These are phyloP conservation scores for Pentalonia nigronervosa DNA, from an alignment of 1,140 invertebrate genomes.

Conservation along the genomic window DNA sequence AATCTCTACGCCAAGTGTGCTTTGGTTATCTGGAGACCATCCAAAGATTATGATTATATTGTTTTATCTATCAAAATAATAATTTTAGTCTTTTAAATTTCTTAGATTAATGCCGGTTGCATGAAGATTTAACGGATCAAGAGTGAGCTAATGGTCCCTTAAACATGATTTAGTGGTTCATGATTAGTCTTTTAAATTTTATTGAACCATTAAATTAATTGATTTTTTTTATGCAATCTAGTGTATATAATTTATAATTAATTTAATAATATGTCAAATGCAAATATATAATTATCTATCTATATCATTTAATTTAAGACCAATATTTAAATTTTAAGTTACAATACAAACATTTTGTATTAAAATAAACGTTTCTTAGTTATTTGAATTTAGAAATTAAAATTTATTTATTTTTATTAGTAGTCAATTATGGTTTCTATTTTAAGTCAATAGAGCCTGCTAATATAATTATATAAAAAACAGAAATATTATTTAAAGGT, in stretches of 20 bases:
- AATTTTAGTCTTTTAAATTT: neutral
- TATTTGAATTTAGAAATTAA: neutral
- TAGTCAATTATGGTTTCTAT: neutral
- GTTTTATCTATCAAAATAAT: neutral
- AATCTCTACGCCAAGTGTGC: neutral
- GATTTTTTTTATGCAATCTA: neutral
- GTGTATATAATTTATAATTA: too few species aligned
- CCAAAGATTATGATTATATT: neutral
- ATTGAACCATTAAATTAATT: neutral
- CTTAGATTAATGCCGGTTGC: neutral
- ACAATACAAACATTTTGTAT: too few species aligned
- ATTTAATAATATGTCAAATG: too few species aligned
- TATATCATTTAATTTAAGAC: neutral
- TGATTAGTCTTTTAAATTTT: too few species aligned
- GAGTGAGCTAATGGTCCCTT: too few species aligned
- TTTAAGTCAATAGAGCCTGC: neutral
- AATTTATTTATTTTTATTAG: neutral
- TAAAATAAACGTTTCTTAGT: neutral
- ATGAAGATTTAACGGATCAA: too few species aligned
- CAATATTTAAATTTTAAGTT: neutral
- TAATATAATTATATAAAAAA: neutral
- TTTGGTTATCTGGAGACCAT: neutral
- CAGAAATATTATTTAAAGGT: constrained; percentile 69
- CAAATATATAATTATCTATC: too few species aligned
- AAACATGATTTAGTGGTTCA: too few species aligned